Evolutionary conservation across 1,140 invertebrate species (phyloP), one percentile per base, ranked within the genome.

Genomic region (Ephestia elutella): DNA sequence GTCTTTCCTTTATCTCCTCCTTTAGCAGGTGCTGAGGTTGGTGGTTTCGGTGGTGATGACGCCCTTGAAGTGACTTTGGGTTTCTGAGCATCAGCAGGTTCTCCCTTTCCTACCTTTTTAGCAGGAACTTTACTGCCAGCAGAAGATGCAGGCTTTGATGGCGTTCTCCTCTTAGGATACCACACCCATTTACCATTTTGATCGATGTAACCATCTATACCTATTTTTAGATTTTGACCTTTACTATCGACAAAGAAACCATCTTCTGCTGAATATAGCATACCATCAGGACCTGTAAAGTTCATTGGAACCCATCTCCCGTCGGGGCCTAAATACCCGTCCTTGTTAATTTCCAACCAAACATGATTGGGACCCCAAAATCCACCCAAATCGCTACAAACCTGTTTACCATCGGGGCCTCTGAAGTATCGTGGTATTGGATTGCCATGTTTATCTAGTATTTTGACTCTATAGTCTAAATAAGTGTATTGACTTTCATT

Each of bases 361-460:
- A 70, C 48, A 18, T 82, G 70, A 30, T 70, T 65, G 21, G 73
- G 77, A 21, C 72, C 62, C 82, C 82, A 86, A 61, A 86, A 87
- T 7, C 85, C 85, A n/a, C 85, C 85, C 49, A 87, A 64, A 71
- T 87, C 85, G 60, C 82, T 86, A 54, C 85, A 87, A 65, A 80
- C 78, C 18, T 75, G 73, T 63, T 84, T 88, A 5, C 85, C 85
- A 63, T 88, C 83, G 17, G 80, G 85, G n/a, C 83, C 82, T 73
- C 80, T 88, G 56, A 88, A 86, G 56, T 60, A 86, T 63, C 85
- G 73, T 13, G 78, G 75, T 20, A 86, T 72, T 49, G 66, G 75
- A 66, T 82, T 86, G 17, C 82, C 83, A 48, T 60, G 58, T 63
- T 84, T 87, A 60, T 87, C 85, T 2, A 81, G 21, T 48, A 85